Evolutionary conservation across 2,113 vertebrate species (phyloP).

Genomic region (Phainopepla nitens): DNA sequence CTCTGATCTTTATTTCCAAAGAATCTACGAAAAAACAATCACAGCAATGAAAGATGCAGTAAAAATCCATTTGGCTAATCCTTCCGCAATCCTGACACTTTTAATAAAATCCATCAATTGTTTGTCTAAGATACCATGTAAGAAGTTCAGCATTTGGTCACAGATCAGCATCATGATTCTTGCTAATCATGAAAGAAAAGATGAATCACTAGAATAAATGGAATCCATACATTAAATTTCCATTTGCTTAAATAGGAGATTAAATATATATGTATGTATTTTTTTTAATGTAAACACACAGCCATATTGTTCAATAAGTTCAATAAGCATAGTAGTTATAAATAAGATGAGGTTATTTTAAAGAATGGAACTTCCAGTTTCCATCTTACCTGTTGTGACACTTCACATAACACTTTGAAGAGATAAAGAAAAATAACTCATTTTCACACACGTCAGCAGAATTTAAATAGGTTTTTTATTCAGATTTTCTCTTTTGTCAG

Average conservation of each 20-base stretch:
- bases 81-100: neutral
- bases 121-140: neutral
- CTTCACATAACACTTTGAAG: neutral
- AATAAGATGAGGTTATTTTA: neutral
- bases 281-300: neutral
- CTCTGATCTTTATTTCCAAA: neutral
- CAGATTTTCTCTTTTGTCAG: neutral
- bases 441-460: neutral
- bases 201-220: neutral
- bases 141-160: conserved; percentile 4
- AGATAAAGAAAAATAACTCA: neutral
- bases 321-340: neutral
- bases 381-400: neutral
- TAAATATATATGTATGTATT: neutral
- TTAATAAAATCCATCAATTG: conserved; percentile 7
- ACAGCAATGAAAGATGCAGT: neutral
- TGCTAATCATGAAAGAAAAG: neutral
- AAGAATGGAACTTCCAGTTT: neutral
- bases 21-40: neutral
- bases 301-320: neutral
- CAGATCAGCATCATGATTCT: neutral
- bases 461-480: neutral
- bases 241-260: neutral
- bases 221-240: neutral
- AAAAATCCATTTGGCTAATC: conserved; percentile 26